These are phyloP conservation scores for Pygmarrhopalites habei DNA, from an alignment of 1,140 invertebrate species.

Conservation along the genomic window DNA sequence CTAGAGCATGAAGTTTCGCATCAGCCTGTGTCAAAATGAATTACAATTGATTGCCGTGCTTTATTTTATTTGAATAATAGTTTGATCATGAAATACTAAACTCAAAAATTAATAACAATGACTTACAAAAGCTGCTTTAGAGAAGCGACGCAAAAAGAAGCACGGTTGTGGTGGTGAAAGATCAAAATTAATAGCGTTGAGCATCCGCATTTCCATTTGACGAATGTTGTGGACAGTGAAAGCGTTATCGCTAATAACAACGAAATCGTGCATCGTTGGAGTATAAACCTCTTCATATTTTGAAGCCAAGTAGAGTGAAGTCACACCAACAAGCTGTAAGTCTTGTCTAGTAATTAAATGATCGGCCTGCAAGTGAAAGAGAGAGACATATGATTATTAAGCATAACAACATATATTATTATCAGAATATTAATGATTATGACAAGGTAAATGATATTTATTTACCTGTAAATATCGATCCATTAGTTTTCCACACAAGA, in stretches of 20 bases:
- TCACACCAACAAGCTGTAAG: constrained; percentile 84
- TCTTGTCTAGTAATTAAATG: constrained; percentile 56
- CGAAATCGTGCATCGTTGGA: constrained; percentile 81
- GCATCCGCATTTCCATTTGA: constrained; percentile 73
- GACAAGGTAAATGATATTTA: not conserved
- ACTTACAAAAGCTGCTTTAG: constrained; percentile 61
- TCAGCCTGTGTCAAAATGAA: constrained; percentile 52
- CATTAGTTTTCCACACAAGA: constrained; percentile 77
- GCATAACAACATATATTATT: not conserved
- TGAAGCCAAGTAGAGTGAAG: constrained; percentile 82
- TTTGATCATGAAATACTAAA: constrained; percentile 20
- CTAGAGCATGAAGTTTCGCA: constrained; percentile 68
- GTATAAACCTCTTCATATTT: constrained; percentile 95
- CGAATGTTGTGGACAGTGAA: constrained; percentile 72
- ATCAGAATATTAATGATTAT: not conserved
- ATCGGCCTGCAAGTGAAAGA: constrained; percentile 45
- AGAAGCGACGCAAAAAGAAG: constrained; percentile 77
- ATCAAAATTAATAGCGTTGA: constrained; percentile 67
- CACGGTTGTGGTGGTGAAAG: constrained; percentile 76
- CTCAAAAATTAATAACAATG: constrained; percentile 9
- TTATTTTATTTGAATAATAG: constrained; percentile 11
- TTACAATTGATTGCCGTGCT: constrained; percentile 31
- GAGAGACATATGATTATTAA: constrained; percentile 7
- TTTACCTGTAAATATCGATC: constrained; percentile 83
- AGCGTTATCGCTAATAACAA: constrained; percentile 84